phyloP scores from a whole-genome alignment of 1,140 invertebrate species.

The Aphaenogaster floridana region DNA sequence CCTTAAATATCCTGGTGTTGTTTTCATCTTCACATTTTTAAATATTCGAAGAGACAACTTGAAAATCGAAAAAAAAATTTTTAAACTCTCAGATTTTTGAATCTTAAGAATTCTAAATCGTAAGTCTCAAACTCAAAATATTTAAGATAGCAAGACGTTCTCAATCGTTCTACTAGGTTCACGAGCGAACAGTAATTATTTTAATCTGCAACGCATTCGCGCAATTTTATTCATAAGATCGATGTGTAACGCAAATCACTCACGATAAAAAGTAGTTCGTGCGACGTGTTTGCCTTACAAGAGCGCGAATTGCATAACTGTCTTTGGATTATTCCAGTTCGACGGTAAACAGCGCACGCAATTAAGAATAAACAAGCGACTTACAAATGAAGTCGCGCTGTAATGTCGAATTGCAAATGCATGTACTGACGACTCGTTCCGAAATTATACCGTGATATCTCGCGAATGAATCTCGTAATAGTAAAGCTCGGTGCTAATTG shows the following conservation, averaged over 20 bases:
- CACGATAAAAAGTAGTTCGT: background rate
- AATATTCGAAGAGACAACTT: background rate
- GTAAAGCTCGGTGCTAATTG: constrained; percentile 42
- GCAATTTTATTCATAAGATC: constrained; percentile 28
- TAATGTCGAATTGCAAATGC: background rate
- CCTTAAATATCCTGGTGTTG: background rate
- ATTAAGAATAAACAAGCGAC: constrained; percentile 34
- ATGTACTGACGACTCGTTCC: background rate
- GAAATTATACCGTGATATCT: constrained; percentile 42
- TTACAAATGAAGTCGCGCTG: background rate
- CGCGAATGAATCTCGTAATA: constrained; percentile 22
- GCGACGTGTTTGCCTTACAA: background rate
- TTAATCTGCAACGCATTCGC: background rate
- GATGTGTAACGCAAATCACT: background rate
- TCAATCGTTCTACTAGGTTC: background rate
- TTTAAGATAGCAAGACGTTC: background rate
- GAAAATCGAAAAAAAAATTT: background rate
- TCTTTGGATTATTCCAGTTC: constrained; percentile 1
- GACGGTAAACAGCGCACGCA: background rate
- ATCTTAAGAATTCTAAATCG: background rate
- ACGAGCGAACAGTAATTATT: background rate
- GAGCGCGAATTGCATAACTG: background rate
- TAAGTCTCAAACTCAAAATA: background rate
- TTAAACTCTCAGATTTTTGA: background rate
- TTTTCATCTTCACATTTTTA: background rate